Conservation (phyloP, 2,797 vertebrate genomes). For the Hydrophis major region DNA sequence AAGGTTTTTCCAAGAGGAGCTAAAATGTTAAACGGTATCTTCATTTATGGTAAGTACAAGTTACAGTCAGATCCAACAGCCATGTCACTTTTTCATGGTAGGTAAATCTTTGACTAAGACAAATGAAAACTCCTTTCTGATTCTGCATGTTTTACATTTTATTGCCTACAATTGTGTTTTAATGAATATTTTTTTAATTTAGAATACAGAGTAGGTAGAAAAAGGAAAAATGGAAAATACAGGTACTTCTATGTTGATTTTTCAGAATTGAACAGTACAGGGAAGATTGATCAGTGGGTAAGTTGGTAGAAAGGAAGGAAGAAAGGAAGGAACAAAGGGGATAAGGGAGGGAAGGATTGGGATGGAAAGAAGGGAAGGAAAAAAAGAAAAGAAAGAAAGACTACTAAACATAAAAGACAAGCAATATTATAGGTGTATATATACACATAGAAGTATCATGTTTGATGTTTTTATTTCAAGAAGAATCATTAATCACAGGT, state of each 20-base stretch:
- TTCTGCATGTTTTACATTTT: constrained; percentile 71
- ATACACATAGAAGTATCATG: constrained; percentile 55
- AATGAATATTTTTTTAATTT: constrained; percentile 46
- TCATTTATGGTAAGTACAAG: constrained; percentile 90
- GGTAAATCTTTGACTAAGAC: constrained; percentile 75
- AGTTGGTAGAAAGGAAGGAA: constrained; percentile 31
- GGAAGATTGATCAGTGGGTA: neutral
- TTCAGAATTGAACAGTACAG: neutral
- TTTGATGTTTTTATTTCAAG: constrained; percentile 72
- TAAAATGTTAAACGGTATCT: constrained; percentile 83
- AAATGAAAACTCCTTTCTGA: constrained; percentile 55
- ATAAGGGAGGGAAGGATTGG: no score
- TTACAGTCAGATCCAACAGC: constrained; percentile 79
- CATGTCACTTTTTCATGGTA: constrained; percentile 79
- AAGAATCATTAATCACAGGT: constrained; percentile 81
- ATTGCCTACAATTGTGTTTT: constrained; percentile 44
- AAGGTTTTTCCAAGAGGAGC: constrained; percentile 73
- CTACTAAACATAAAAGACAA: constrained; percentile 55
- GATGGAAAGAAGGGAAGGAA: no score
- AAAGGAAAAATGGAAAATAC: neutral
- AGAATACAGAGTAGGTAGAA: constrained; percentile 21
- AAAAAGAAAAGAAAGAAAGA: neutral
- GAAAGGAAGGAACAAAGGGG: neutral
- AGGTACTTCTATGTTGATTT: neutral
- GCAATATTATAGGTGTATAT: constrained; percentile 44